A percentile compares a stretch with the other conserved stretches of the same genome.
Evolutionary conservation across 2,113 vertebrate species (phyloP).

Genomic region (Genyomyrus donnyi): DNA sequence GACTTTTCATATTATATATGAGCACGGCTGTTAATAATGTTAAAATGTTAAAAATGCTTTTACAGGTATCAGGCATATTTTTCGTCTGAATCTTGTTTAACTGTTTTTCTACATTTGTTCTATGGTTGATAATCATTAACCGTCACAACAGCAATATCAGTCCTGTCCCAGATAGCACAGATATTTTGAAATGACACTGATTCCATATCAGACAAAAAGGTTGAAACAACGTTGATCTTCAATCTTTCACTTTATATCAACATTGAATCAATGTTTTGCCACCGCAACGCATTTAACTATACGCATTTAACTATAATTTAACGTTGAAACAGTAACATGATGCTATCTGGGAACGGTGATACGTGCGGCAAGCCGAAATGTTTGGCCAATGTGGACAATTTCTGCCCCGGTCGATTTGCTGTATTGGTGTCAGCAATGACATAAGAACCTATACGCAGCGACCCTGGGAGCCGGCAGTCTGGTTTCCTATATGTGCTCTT

Average conservation of each 20-base stretch:
- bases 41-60: background rate
- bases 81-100: background rate
- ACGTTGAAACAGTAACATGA: too few species aligned
- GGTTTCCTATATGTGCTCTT: background rate
- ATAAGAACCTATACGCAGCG: background rate
- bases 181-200: too few species aligned
- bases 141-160: background rate
- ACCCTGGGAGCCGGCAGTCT: background rate
- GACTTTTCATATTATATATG: background rate
- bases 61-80: background rate
- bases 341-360: background rate
- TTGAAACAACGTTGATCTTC: too few species aligned
- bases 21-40: background rate
- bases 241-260: too few species aligned
- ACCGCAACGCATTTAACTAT: too few species aligned
- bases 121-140: background rate
- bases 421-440: background rate
- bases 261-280: too few species aligned
- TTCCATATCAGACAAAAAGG: too few species aligned
- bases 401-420: background rate
- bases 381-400: background rate
- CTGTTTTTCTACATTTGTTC: background rate
- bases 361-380: too few species aligned
- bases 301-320: too few species aligned
- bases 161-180: background rate